Evolutionary conservation across 92 coral and sea anemone species (phyloP).

Genomic region (Paragorgia papillata): DNA sequence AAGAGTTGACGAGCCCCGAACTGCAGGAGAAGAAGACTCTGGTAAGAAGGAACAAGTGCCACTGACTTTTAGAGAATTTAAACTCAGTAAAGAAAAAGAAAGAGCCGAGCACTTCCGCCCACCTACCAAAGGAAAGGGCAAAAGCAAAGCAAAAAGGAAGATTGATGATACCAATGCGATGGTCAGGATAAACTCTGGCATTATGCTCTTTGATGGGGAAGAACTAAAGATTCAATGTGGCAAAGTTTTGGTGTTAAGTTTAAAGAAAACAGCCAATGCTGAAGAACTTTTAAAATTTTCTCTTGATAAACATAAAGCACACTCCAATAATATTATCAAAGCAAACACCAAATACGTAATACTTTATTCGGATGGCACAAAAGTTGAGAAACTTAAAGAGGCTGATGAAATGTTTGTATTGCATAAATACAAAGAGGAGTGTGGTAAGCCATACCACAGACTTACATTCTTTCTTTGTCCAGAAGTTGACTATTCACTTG

Average conservation of each 20-base stretch:
- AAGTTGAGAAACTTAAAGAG: constrained; percentile 49
- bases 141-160: constrained; percentile 27
- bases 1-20: constrained; percentile 5
- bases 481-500: constrained; percentile 27
- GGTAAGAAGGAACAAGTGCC: neutral
- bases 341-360: constrained; percentile 31
- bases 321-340: constrained; percentile 42
- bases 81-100: constrained; percentile 16
- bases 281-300: constrained; percentile 15
- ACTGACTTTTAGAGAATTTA: constrained; percentile 13
- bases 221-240: constrained; percentile 33
- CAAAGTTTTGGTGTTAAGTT: neutral
- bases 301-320: constrained; percentile 44
- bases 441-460: constrained; percentile 52
- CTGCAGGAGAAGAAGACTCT: constrained; percentile 2
- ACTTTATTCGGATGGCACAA: constrained; percentile 46
- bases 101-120: constrained; percentile 24
- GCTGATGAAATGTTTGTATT: constrained; percentile 43
- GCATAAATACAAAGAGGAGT: constrained; percentile 49
- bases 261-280: constrained; percentile 38
- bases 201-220: constrained; percentile 28
- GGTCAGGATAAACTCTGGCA: constrained; percentile 24
- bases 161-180: constrained; percentile 15
- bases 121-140: neutral
- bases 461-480: constrained; percentile 30